phyloP scores from a whole-genome alignment of 2,113 vertebrate species.

The Sula dactylatra region DNA sequence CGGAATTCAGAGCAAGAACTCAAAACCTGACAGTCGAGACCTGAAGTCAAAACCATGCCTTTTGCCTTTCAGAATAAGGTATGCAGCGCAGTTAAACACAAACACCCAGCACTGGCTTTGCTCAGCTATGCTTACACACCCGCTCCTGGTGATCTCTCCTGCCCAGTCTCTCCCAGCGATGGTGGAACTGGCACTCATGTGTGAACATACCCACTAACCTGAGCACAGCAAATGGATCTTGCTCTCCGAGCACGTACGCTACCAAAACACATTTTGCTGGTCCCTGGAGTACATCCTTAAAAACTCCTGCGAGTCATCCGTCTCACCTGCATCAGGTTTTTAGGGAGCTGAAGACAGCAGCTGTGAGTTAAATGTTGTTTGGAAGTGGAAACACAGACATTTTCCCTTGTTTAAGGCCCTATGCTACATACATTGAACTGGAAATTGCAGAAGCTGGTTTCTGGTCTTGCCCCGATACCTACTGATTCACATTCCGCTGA shows the following conservation, averaged over 20 bases:
- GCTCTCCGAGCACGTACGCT: fast-evolving
- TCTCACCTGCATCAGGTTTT: background rate
- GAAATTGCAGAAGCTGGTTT: background rate
- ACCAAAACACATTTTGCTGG: background rate
- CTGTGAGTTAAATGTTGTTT: fast-evolving
- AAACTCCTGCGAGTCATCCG: no score
- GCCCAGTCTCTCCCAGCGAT: background rate
- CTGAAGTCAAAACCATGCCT: background rate
- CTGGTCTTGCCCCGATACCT: background rate
- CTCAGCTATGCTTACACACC: background rate
- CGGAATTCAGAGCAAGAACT: background rate
- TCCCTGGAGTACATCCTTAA: background rate
- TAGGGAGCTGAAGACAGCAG: background rate
- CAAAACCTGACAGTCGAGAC: background rate
- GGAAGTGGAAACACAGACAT: fast-evolving
- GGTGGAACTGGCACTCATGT: background rate
- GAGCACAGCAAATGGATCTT: fast-evolving
- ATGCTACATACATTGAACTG: fast-evolving
- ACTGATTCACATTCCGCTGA: background rate
- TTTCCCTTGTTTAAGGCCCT: background rate
- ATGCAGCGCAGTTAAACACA: background rate
- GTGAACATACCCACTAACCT: background rate
- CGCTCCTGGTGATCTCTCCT: background rate
- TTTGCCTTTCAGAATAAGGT: no score
- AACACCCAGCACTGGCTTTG: background rate